Conservation (phyloP, 2,888 invertebrate genomes). For the Merodon equestris region DNA sequence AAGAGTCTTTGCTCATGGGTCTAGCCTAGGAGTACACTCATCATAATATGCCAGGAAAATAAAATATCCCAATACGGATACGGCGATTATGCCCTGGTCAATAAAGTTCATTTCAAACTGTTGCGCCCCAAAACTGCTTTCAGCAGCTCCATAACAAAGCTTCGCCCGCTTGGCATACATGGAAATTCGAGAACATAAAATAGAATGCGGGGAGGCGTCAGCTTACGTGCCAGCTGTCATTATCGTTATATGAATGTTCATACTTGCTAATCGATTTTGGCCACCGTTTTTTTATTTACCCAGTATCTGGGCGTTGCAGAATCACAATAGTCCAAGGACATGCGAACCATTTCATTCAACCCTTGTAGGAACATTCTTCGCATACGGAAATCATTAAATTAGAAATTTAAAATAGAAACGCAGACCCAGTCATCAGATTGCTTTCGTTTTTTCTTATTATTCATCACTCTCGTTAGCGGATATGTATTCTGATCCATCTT, state of each 20-base stretch:
- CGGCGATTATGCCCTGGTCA: too few species aligned
- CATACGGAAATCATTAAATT: slow-evolving; percentile 9
- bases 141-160: too few species aligned
- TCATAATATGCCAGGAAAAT: too few species aligned
- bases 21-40: too few species aligned
- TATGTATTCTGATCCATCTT: too few species aligned
- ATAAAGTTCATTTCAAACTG: too few species aligned
- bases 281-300: not conserved
- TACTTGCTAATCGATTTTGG: slow-evolving; percentile 7
- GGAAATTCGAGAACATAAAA: not conserved
- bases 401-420: slow-evolving; percentile 2
- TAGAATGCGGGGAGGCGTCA: not conserved
- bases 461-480: too few species aligned
- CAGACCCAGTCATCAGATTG: not conserved
- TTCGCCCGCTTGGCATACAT: too few species aligned
- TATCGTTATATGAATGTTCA: slow-evolving; percentile 17
- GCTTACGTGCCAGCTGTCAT: slow-evolving; percentile 34
- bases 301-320: not conserved
- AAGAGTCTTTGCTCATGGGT: too few species aligned
- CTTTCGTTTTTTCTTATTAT: too few species aligned
- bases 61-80: too few species aligned
- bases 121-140: too few species aligned
- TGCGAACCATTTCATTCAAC: slow-evolving; percentile 36
- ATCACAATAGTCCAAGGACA: slow-evolving; percentile 27
- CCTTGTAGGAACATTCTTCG: not conserved